A percentile compares a stretch with the other conserved stretches of the same genome.
These are phyloP conservation scores for Melanostoma mellinum DNA, from an alignment of 2,888 invertebrate species.

Conservation along the genomic window DNA sequence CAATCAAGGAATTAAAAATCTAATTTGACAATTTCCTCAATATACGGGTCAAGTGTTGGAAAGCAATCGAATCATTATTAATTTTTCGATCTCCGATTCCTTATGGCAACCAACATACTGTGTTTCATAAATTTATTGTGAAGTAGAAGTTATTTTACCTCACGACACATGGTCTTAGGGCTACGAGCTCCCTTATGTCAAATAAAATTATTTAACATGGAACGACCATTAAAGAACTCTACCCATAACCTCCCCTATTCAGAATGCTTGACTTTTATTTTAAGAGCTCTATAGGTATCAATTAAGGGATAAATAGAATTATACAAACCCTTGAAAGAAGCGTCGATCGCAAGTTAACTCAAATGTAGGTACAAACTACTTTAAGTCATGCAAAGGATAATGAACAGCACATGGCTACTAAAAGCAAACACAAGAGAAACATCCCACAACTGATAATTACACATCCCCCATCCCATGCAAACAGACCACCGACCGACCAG, in stretches of 20 bases:
- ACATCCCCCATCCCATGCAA: constrained; percentile 7
- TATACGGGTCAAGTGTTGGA: no score
- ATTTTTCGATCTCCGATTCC: no score
- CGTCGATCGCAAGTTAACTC: constrained; percentile 56
- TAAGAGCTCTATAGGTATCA: constrained; percentile 20
- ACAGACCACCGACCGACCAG: not conserved
- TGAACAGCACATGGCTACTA: constrained; percentile 23
- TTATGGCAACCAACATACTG: no score
- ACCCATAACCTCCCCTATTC: constrained; percentile 21
- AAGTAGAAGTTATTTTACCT: constrained; percentile 14
- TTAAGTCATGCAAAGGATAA: constrained; percentile 53
- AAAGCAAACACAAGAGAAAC: constrained; percentile 40
- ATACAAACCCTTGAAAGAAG: constrained; percentile 50
- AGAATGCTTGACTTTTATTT: not conserved
- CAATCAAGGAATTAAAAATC: no score
- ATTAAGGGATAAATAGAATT: constrained; percentile 46
- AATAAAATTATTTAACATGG: constrained; percentile 30
- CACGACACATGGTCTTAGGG: constrained; percentile 45
- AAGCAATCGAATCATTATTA: no score
- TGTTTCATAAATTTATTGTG: no score
- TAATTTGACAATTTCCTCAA: no score
- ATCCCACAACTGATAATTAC: not conserved
- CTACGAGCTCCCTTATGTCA: constrained; percentile 19
- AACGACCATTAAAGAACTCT: constrained; percentile 33
- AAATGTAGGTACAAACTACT: constrained; percentile 48